These are phyloP conservation scores for Lochmaea crataegi DNA, from an alignment of 2,888 invertebrate genomes.

Conservation along the genomic window DNA sequence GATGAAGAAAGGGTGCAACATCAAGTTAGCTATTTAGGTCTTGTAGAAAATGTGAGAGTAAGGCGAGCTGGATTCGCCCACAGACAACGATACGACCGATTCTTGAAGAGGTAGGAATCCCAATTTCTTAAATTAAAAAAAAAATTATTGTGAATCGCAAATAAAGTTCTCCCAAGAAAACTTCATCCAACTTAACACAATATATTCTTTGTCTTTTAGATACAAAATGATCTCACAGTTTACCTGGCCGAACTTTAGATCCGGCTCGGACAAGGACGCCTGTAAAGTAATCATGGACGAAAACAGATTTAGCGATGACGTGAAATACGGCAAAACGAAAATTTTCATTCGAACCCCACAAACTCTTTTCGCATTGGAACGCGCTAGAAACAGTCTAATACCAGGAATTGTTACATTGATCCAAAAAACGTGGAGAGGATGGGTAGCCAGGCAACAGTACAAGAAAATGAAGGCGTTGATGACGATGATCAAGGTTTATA, in stretches of 20 bases:
- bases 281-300: conserved; percentile 87
- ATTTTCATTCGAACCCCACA: conserved; percentile 94
- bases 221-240: conserved; percentile 97
- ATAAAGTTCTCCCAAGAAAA: neutral
- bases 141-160: neutral
- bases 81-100: conserved; percentile 92
- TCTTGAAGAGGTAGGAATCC: conserved; percentile 78
- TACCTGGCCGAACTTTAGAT: conserved; percentile 97
- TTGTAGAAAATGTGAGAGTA: conserved; percentile 95
- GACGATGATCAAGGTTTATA: conserved; percentile 84
- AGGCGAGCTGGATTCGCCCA: conserved; percentile 97
- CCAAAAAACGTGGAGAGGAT: conserved; percentile 94
- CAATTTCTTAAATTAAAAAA: neutral
- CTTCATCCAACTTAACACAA: too few relatives aligned
- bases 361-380: conserved; percentile 91
- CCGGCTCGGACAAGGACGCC: conserved; percentile 82
- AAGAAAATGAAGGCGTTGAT: conserved; percentile 88
- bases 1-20: conserved; percentile 83
- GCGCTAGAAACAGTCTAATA: conserved; percentile 85
- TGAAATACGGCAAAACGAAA: conserved; percentile 95
- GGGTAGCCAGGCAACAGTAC: conserved; percentile 76
- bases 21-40: conserved; percentile 87
- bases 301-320: conserved; percentile 81
- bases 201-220: conserved; percentile 63
- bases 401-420: conserved; percentile 92